Evolutionary conservation across 1,140 invertebrate genomes (phyloP).

Genomic region (Galleria mellonella): DNA sequence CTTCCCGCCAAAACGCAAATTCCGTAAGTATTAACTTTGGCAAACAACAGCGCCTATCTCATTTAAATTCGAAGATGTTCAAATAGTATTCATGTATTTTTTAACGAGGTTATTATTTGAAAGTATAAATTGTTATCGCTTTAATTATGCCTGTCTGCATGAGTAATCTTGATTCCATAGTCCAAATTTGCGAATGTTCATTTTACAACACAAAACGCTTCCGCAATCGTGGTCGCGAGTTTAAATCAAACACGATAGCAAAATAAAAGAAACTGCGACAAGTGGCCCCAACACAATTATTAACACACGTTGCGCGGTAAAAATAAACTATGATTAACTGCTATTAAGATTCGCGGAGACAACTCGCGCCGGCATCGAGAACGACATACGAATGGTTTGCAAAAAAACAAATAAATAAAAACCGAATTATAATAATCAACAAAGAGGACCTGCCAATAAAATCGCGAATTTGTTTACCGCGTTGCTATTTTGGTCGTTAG

Average conservation of each 20-base stretch:
- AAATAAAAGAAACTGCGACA: slow-evolving; percentile 55
- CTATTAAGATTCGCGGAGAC: slow-evolving; percentile 70
- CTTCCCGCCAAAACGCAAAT: slow-evolving; percentile 46
- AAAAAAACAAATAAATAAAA: slow-evolving; percentile 41
- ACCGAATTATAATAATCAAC: slow-evolving; percentile 11
- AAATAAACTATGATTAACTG: slow-evolving; percentile 73
- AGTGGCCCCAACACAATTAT: slow-evolving; percentile 62
- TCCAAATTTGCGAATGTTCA: slow-evolving; percentile 33
- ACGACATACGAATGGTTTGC: slow-evolving; percentile 6
- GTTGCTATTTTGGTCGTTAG: slow-evolving; percentile 57
- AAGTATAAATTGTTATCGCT: slow-evolving; percentile 23
- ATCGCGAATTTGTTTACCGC: slow-evolving; percentile 59
- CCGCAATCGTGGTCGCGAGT: slow-evolving; percentile 46
- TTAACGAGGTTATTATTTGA: slow-evolving; percentile 12
- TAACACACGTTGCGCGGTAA: slow-evolving; percentile 70
- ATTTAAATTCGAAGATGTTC: slow-evolving; percentile 16
- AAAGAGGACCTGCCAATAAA: slow-evolving; percentile 32
- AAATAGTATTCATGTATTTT: slow-evolving; percentile 8
- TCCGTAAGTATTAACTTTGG: slow-evolving; percentile 18
- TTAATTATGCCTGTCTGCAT: slow-evolving; percentile 16
- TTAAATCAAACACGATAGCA: slow-evolving; percentile 47
- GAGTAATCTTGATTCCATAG: slow-evolving; percentile 27
- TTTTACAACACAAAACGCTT: slow-evolving; percentile 36
- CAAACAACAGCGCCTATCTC: slow-evolving; percentile 14
- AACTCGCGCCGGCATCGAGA: slow-evolving; percentile 35